Conservation (phyloP, 2,113 vertebrate species). For the Litocranius walleri region DNA sequence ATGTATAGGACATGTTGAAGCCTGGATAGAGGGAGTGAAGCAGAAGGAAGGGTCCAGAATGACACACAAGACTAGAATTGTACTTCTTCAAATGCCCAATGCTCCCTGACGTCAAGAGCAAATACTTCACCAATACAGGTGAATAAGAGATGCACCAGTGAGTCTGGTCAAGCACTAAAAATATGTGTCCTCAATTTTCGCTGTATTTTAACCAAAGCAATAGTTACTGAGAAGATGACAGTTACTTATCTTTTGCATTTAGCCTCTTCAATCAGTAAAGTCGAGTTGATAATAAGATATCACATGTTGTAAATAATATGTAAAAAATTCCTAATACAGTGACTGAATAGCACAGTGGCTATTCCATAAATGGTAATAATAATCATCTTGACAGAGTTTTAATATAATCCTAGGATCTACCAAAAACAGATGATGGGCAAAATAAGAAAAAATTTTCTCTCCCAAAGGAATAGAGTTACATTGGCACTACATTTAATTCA, state of each 20-base stretch:
- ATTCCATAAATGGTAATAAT: neutral
- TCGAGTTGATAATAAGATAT: neutral
- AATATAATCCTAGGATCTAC: neutral
- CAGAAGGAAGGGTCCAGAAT: too few relatives aligned
- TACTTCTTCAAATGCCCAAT: neutral
- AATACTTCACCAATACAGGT: neutral
- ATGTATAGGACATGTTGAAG: neutral
- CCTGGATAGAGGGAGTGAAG: neutral
- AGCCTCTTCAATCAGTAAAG: neutral
- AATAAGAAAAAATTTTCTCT: neutral
- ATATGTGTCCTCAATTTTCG: neutral
- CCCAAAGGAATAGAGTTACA: neutral
- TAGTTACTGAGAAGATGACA: neutral
- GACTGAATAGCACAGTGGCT: neutral
- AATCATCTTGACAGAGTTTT: neutral
- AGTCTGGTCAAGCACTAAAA: neutral
- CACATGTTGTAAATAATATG: neutral
- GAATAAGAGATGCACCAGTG: neutral
- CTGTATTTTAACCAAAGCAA: constrained; percentile 12
- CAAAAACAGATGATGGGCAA: neutral
- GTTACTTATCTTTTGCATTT: neutral
- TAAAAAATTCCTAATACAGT: neutral
- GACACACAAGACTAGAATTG: neutral
- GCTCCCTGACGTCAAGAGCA: neutral
- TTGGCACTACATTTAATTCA: neutral